Evolutionary conservation across 2,113 vertebrate species (phyloP), one percentile per base, ranked within the genome.

Genomic region (Baryphthengus martii): DNA sequence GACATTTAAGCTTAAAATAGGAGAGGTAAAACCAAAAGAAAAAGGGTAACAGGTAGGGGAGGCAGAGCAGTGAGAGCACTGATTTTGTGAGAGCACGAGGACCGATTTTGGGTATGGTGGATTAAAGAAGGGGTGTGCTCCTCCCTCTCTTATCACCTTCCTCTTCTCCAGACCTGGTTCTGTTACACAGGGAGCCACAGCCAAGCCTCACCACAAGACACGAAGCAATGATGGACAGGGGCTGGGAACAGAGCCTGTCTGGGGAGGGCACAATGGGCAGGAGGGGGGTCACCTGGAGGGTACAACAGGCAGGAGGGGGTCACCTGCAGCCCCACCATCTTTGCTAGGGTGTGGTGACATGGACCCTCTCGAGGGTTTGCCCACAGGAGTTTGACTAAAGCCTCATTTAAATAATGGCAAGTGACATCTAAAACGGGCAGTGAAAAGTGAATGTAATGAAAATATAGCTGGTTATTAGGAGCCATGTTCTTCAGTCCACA

Each of bases 301-400:
- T 40, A 3, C 3, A 55, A n/a, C 1, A 5, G 24, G 50, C 37
- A 73, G 21, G 42, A 82, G 11, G 28, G 21, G 3, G 10, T 25
- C 44, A 56, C 24, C 24, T 44, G 42, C 33, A 89, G 50, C 29
- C 42, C 42, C 29, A 62, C 3, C 11, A 29, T 13, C 42, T 89
- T 50, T 11, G 10, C 53, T 35, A 45, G 40, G 0, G 0, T 26
- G 37, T 44, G 8, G 9, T n/a, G 37, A 88, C 31, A 33, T 1
- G 12, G 44, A 58, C 7, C 17, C 10, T 80, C 44, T 40, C 35
- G 71, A 28, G 19, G 17, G 3, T 58, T 90, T 85, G 11, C 49
- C 88, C n/a, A 88, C 28, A 66, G 13, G 25, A 71, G 17, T 14
- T 39, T 50, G 31, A 50, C 35, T 74, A 35, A 84, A 76, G 39